Evolutionary conservation across 92 coral and sea anemone species (phyloP).

Genomic region (Actinernus sp.): DNA sequence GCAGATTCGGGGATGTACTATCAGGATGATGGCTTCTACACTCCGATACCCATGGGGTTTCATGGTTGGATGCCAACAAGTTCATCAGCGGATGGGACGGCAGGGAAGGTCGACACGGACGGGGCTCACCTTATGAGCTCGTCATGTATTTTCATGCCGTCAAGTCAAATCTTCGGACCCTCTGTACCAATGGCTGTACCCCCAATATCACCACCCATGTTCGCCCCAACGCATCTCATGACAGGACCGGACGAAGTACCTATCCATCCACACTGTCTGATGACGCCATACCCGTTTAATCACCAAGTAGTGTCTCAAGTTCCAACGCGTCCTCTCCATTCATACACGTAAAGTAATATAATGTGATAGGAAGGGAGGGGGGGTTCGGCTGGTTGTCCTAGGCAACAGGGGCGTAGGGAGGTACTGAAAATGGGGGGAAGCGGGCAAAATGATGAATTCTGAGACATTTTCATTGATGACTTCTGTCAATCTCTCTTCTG

Average conservation of each 20-base stretch:
- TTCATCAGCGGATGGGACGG: slow-evolving; percentile 43
- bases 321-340: slow-evolving; percentile 56
- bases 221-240: slow-evolving; percentile 67
- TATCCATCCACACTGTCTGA: slow-evolving; percentile 89
- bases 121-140: slow-evolving; percentile 38
- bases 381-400: too few relatives aligned
- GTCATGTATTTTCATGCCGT: slow-evolving; percentile 94
- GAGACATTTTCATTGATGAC: too few relatives aligned
- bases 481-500: too few relatives aligned
- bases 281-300: slow-evolving; percentile 78
- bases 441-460: too few relatives aligned
- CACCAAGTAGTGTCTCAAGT: slow-evolving; percentile 56
- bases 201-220: slow-evolving; percentile 71
- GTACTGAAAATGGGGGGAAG: too few relatives aligned
- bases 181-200: slow-evolving; percentile 68
- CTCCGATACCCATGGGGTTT: slow-evolving; percentile 28
- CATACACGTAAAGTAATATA: slow-evolving; percentile 69
- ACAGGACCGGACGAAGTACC: slow-evolving; percentile 77
- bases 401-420: too few relatives aligned
- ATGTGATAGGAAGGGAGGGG: too few relatives aligned
- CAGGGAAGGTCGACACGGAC: slow-evolving; percentile 44
- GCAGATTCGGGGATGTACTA: slow-evolving; percentile 54
- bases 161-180: slow-evolving; percentile 78
- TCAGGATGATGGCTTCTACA: slow-evolving; percentile 44
- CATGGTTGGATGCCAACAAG: slow-evolving; percentile 51